Evolutionary conservation across 2,797 vertebrate genomes (phyloP).

Genomic region (Anguilla obscura): DNA sequence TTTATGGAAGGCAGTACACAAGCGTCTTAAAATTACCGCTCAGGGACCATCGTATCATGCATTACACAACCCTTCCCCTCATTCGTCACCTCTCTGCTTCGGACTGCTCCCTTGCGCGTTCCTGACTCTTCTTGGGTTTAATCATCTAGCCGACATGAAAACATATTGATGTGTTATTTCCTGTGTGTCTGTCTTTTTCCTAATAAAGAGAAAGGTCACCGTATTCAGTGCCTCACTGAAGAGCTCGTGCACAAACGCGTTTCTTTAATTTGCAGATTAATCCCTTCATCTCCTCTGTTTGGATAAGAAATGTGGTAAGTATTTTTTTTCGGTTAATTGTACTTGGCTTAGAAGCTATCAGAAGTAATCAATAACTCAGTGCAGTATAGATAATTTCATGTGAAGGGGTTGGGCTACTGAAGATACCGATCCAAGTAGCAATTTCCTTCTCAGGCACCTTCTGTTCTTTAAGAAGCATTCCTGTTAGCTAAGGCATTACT

Average conservation of each 20-base stretch:
- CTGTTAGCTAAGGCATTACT: neutral
- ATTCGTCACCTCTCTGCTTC: slow-evolving; percentile 32
- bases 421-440: neutral
- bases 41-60: slow-evolving; percentile 18
- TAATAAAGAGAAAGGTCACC: slow-evolving; percentile 35
- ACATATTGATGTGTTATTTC: slow-evolving; percentile 37
- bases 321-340: slow-evolving; percentile 23
- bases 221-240: neutral
- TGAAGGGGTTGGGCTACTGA: neutral
- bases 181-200: slow-evolving; percentile 16
- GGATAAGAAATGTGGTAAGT: slow-evolving; percentile 41
- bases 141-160: slow-evolving; percentile 33
- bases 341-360: slow-evolving; percentile 13
- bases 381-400: slow-evolving; percentile 5
- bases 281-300: slow-evolving; percentile 32
- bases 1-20: slow-evolving; percentile 37
- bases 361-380: neutral
- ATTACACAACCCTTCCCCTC: slow-evolving; percentile 28
- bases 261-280: slow-evolving; percentile 42
- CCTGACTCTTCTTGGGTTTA: slow-evolving; percentile 26
- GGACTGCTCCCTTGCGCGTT: slow-evolving; percentile 22
- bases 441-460: neutral
- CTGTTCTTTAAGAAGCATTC: neutral
- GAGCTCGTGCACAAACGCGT: slow-evolving; percentile 1
- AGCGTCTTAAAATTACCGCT: slow-evolving; percentile 34